phyloP scores from a whole-genome alignment of 2,113 vertebrate species.

The Phalacrocorax carbo region DNA sequence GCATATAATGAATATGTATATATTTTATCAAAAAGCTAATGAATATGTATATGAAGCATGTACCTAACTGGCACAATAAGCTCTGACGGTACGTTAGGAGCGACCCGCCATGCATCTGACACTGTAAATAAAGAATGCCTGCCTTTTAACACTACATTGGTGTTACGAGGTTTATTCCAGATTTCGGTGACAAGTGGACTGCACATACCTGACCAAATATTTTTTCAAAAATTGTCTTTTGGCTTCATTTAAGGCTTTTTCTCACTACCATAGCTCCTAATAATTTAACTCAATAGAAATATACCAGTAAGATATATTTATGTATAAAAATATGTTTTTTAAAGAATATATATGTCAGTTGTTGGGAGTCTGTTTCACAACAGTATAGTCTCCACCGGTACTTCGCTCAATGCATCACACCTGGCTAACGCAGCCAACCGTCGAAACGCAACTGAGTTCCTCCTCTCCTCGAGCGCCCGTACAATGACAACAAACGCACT shows the following conservation, averaged over 20 bases:
- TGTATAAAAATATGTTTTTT: rapidly evolving
- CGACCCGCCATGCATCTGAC: too few species aligned
- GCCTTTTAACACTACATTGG: too few species aligned
- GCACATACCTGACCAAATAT: rapidly evolving
- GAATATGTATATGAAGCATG: too few species aligned
- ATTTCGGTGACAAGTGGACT: too few species aligned
- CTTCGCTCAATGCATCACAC: rapidly evolving
- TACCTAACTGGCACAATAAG: too few species aligned
- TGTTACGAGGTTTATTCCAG: too few species aligned
- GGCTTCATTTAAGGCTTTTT: background rate
- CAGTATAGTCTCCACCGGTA: rapidly evolving
- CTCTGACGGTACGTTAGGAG: too few species aligned
- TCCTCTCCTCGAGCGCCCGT: too few species aligned
- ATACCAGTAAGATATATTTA: rapidly evolving
- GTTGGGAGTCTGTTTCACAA: background rate
- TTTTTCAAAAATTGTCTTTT: background rate
- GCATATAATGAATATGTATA: too few species aligned
- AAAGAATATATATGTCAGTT: background rate
- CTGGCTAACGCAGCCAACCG: background rate
- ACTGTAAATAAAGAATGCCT: too few species aligned
- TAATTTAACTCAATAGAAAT: background rate
- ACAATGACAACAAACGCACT: background rate
- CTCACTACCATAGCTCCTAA: rapidly evolving
- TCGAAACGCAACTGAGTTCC: background rate
- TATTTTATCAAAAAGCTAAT: too few species aligned